Base-by-base conservation (phyloP, 2,113 vertebrate genomes). In the Limanda limanda region DNA sequence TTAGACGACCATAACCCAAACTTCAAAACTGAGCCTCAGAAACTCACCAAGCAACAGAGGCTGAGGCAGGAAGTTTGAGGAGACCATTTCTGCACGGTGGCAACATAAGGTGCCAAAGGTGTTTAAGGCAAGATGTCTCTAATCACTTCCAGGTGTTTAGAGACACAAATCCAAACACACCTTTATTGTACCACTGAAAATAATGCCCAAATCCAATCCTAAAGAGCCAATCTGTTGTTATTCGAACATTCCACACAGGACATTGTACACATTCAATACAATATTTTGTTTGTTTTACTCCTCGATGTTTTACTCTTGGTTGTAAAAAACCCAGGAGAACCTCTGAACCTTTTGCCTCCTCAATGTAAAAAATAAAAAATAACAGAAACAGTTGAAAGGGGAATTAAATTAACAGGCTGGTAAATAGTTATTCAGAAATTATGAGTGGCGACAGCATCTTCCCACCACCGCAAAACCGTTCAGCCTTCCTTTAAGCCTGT, bases 321-420 rank as follows among this genome's bases (percentile, higher is more conserved):
- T 56, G 27, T 83, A 90, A 91, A 90, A 91, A 42, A 89, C 93
- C 92, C 92, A 93, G 92, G 85, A 92, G 93, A 94, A 94, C 81
- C 91, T 91, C 92, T 84, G 91, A 94, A 89, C 89, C 89, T 78
- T 88, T 90, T 84, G 88, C 89, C 84, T 85, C 83, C 40, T 81
- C 57, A 69, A 64, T 87, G 87, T 91, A 62, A 81, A 89, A 89
- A 85, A 73, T 55, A 82, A 86, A 81, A 82, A 85, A 82, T 23
- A 70, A 78, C 67, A 76, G 25, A 85, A 78, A 71, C 63, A 72
- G 74, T 70, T 81, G 45, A 37, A 79, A 70, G 78, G 88, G 87
- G 81, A 83, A 81, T 88, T 92, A 90, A 94, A 92, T 92, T 89
- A 93, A 93, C 78, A 86, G 81, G 78, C 76, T 81, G 83, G 71